These are phyloP conservation scores for Geophilus truncorum DNA, from an alignment of 2,888 invertebrate genomes.

Conservation along the genomic window DNA sequence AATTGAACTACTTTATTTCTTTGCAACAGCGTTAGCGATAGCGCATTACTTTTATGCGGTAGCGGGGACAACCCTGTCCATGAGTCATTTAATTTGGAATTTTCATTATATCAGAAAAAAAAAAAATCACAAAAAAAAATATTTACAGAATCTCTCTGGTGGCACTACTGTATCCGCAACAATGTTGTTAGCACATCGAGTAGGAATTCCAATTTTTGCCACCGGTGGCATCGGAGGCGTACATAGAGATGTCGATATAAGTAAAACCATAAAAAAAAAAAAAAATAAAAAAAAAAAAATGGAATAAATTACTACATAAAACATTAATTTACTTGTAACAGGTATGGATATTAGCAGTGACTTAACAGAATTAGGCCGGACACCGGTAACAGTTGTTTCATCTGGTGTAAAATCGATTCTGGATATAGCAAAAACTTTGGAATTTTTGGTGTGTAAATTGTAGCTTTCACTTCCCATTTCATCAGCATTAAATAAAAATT, in stretches of 20 bases:
- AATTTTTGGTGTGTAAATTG: constrained; percentile 69
- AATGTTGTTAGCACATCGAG: constrained; percentile 72
- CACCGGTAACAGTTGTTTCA: constrained; percentile 83
- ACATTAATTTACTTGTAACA: constrained; percentile 41
- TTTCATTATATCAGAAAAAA: too few species aligned
- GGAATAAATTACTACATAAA: neutral
- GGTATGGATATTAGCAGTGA: constrained; percentile 90
- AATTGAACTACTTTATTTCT: too few species aligned
- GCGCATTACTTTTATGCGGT: too few species aligned
- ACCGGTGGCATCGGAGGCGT: constrained; percentile 94
- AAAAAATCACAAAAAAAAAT: neutral
- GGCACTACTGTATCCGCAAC: constrained; percentile 97
- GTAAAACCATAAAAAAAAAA: constrained; percentile 45
- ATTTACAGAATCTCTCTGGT: constrained; percentile 59
- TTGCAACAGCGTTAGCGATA: too few species aligned
- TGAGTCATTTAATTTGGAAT: too few species aligned
- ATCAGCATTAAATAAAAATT: neutral
- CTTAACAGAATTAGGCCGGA: constrained; percentile 79
- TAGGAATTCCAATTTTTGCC: constrained; percentile 84
- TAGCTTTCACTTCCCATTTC: neutral
- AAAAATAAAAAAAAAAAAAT: neutral
- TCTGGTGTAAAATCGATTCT: constrained; percentile 96
- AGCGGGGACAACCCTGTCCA: too few species aligned
- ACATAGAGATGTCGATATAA: constrained; percentile 78
- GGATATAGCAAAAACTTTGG: constrained; percentile 88